Evolutionary conservation across 2,888 invertebrate species (phyloP).

Genomic region (Emmelina monodactyla): DNA sequence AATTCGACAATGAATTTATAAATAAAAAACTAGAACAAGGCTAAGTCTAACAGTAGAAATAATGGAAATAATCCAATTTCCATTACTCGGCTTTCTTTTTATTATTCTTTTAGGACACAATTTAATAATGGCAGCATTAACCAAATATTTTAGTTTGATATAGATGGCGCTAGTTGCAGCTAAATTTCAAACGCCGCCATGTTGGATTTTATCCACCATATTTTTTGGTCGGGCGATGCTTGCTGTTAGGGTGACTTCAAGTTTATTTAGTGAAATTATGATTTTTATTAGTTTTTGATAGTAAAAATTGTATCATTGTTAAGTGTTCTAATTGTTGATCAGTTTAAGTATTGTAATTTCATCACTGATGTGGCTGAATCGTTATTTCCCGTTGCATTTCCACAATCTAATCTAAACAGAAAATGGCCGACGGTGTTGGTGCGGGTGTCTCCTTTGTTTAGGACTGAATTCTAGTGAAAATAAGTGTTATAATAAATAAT

Average conservation of each 20-base stretch:
- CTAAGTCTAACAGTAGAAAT: too few relatives aligned
- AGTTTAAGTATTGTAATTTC: conserved; percentile 19
- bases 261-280: conserved; percentile 46
- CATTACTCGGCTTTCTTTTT: too few relatives aligned
- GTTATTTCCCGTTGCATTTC: conserved; percentile 46
- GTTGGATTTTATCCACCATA: conserved; percentile 55
- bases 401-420: conserved; percentile 71
- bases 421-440: conserved; percentile 84
- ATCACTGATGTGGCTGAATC: conserved; percentile 7
- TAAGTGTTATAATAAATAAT: conserved; percentile 72
- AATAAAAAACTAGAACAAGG: too few relatives aligned
- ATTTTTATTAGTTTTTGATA: conserved; percentile 45
- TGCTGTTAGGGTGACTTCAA: conserved; percentile 43
- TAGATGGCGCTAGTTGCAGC: conserved; percentile 37
- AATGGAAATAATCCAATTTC: too few relatives aligned
- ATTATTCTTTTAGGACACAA: too few relatives aligned
- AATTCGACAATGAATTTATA: too few relatives aligned
- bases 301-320: conserved; percentile 43
- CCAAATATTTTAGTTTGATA: too few relatives aligned
- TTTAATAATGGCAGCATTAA: too few relatives aligned
- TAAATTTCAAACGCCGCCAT: conserved; percentile 39
- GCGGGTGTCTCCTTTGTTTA: conserved; percentile 86
- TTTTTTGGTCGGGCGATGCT: conserved; percentile 57
- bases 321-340: conserved; percentile 37
- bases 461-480: conserved; percentile 64